phyloP scores from a whole-genome alignment of 2,797 vertebrate species.

The Myioborus miniatus region DNA sequence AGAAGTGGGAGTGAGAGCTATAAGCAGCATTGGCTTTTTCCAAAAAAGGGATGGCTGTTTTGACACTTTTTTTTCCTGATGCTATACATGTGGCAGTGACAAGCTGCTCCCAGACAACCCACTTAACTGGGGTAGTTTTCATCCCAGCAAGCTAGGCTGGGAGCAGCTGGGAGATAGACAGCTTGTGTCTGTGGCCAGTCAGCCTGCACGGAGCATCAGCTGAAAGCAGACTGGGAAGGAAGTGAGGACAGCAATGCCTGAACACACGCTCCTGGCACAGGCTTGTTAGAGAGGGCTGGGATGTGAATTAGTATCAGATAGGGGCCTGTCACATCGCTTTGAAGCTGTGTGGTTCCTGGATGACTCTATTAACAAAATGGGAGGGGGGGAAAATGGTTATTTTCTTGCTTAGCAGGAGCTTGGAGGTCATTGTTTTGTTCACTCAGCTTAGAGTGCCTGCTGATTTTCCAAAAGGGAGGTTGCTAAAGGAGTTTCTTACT shows the following conservation, averaged over 20 bases:
- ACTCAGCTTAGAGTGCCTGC: background rate
- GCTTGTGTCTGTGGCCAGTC: slow-evolving; percentile 52
- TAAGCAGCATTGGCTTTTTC: slow-evolving; percentile 21
- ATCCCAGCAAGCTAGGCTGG: background rate
- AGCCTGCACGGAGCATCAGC: slow-evolving; percentile 46
- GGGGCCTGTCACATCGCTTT: background rate
- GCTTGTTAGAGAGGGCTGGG: background rate
- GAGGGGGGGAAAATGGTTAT: background rate
- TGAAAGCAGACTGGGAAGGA: slow-evolving; percentile 33
- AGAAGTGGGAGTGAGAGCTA: background rate
- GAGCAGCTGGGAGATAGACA: background rate
- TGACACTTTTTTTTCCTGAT: background rate
- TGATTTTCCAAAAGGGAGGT: background rate
- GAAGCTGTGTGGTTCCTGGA: background rate
- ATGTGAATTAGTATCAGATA: background rate
- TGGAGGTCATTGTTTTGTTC: background rate
- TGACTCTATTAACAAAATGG: slow-evolving; percentile 6
- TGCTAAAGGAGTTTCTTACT: background rate
- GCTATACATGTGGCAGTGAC: background rate
- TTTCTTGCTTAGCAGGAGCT: background rate
- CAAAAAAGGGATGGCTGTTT: slow-evolving; percentile 50
- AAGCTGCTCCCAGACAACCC: background rate
- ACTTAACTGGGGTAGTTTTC: slow-evolving; percentile 8
- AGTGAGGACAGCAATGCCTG: background rate
- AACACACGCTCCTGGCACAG: background rate